Conservation (phyloP, 2,797 vertebrate genomes). For the Ambastaia sidthimunki region DNA sequence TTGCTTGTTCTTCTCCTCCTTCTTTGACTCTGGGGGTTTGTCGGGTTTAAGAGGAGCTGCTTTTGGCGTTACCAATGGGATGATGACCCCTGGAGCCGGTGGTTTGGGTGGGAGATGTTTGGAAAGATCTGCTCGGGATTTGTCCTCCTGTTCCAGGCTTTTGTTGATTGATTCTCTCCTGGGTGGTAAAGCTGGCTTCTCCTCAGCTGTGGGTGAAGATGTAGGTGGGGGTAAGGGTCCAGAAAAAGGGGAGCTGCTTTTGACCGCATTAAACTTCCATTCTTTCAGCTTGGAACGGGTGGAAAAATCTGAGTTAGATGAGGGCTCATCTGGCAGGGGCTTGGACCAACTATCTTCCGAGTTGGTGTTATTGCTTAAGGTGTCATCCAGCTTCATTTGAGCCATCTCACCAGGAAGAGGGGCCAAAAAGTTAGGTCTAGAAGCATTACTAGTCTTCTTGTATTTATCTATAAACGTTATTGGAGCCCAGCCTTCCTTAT, state of each 20-base stretch:
- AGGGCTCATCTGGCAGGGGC: slow-evolving; percentile 90
- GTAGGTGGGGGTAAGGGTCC: slow-evolving; percentile 78
- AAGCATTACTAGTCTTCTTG: slow-evolving; percentile 94
- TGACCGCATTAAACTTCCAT: slow-evolving; percentile 83
- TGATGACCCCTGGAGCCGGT: slow-evolving; percentile 79
- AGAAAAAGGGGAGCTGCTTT: slow-evolving; percentile 66
- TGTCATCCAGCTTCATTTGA: slow-evolving; percentile 82
- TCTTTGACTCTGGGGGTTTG: slow-evolving; percentile 84
- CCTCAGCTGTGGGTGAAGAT: slow-evolving; percentile 78
- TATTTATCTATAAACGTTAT: slow-evolving; percentile 97
- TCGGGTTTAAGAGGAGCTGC: slow-evolving; percentile 77
- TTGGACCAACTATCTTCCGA: slow-evolving; percentile 82
- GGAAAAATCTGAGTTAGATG: slow-evolving; percentile 73
- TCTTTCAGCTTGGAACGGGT: slow-evolving; percentile 86
- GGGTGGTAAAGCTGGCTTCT: slow-evolving; percentile 93
- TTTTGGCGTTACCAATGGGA: slow-evolving; percentile 85
- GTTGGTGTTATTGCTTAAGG: slow-evolving; percentile 46
- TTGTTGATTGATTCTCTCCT: slow-evolving; percentile 95
- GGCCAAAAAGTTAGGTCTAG: slow-evolving; percentile 92
- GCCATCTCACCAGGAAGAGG: slow-evolving; percentile 90
- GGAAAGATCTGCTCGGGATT: slow-evolving; percentile 78
- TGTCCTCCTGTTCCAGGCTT: slow-evolving; percentile 88
- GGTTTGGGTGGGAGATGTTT: slow-evolving; percentile 89
- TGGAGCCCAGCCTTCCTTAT: slow-evolving; percentile 97
- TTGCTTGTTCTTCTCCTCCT: slow-evolving; percentile 90